Conservation (phyloP, 2,888 invertebrate species). For the Hymenopus coronatus region DNA sequence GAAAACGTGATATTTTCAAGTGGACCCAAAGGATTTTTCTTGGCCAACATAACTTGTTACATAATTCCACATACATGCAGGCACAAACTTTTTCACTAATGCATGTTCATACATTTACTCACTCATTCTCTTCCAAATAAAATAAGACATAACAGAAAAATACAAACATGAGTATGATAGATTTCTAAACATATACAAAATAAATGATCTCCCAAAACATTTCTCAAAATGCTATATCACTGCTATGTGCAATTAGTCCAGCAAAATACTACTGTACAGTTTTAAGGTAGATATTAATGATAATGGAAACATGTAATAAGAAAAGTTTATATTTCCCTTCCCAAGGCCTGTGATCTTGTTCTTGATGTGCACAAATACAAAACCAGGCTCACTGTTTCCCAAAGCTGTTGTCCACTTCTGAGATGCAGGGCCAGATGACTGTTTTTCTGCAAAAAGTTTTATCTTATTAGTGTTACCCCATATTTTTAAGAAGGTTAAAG, state of each 20-base stretch:
- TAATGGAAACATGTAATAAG: neutral
- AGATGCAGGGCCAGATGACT: neutral
- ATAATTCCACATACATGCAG: neutral
- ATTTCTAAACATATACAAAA: neutral
- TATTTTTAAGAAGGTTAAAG: too few species aligned
- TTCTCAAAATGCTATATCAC: too few species aligned
- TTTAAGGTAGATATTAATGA: neutral
- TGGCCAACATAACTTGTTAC: neutral
- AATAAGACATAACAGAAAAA: neutral
- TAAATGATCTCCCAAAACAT: neutral
- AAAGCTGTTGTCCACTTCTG: neutral
- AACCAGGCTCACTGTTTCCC: neutral
- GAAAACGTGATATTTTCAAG: neutral
- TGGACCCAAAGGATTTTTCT: neutral
- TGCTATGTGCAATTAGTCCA: too few species aligned
- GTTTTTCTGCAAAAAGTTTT: neutral
- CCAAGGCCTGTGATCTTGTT: neutral
- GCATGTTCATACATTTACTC: neutral
- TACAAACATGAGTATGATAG: neutral
- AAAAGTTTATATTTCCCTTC: neutral
- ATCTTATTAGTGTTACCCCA: neutral
- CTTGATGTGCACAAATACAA: neutral
- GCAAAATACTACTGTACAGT: neutral
- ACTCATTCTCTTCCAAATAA: neutral
- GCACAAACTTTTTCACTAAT: neutral